These are phyloP conservation scores for Daboia siamensis DNA, from an alignment of 2,113 vertebrate genomes.

Conservation along the genomic window DNA sequence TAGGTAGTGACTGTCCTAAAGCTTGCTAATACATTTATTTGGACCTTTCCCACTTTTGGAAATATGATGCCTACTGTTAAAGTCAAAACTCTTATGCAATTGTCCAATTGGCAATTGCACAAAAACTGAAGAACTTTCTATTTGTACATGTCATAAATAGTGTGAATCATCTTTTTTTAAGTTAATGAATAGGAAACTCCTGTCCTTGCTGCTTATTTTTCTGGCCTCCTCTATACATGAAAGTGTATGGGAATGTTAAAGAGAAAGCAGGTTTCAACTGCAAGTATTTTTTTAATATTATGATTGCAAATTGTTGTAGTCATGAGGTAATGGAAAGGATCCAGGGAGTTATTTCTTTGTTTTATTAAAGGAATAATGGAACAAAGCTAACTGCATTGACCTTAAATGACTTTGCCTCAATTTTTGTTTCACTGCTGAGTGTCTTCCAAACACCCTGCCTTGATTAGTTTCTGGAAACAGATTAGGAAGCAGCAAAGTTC, in stretches of 20 bases:
- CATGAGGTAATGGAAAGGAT: slow-evolving; percentile 23
- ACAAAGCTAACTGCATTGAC: slow-evolving; percentile 6
- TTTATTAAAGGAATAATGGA: background rate
- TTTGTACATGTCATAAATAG: background rate
- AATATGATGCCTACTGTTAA: background rate
- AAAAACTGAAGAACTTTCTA: background rate
- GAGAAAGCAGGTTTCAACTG: background rate
- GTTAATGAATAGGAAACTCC: background rate
- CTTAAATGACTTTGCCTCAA: slow-evolving; percentile 1
- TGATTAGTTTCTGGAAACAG: background rate
- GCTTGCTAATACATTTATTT: background rate
- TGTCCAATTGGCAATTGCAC: background rate
- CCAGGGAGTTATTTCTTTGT: background rate
- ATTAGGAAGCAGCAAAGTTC: background rate
- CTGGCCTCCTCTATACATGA: background rate
- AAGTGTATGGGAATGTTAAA: background rate
- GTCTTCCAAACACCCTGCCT: background rate
- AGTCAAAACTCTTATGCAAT: background rate
- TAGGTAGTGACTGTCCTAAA: background rate
- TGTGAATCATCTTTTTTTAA: background rate
- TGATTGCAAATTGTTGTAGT: background rate
- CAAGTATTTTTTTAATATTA: background rate
- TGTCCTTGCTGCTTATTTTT: background rate
- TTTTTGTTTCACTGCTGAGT: background rate
- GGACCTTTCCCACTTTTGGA: background rate